Percentiles rank a stretch among this genome's conserved stretches.
phyloP scores from a whole-genome alignment of 2,113 vertebrate species.

The Eonycteris spelaea region DNA sequence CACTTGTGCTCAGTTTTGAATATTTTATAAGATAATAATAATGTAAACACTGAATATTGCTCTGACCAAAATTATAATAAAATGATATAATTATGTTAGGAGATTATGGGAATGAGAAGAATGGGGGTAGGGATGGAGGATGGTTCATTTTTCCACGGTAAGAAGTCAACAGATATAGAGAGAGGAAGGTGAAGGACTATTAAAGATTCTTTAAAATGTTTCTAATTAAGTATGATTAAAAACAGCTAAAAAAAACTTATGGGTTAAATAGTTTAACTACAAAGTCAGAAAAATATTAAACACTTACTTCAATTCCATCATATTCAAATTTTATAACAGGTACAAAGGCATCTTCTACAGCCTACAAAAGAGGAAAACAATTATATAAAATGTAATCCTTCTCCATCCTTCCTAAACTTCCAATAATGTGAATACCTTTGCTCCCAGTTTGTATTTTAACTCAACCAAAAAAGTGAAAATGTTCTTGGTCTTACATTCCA shows the following conservation, averaged over 20 bases:
- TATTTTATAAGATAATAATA: not conserved
- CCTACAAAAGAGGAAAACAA: conserved; percentile 82
- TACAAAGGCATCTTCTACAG: conserved; percentile 98
- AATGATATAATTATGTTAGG: not conserved
- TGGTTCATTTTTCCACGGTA: not conserved
- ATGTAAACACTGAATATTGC: not conserved
- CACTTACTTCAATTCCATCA: conserved; percentile 95
- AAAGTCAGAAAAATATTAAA: conserved; percentile 30
- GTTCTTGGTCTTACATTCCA: not conserved
- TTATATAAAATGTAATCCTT: not conserved
- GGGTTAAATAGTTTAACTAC: not conserved
- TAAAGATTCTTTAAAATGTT: conserved; percentile 11
- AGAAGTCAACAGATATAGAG: not conserved
- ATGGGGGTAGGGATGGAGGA: not conserved
- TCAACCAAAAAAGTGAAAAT: conserved; percentile 18
- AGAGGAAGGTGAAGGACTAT: not conserved
- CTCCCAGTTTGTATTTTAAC: not conserved
- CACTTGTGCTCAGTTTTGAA: not conserved
- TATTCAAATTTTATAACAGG: conserved; percentile 99
- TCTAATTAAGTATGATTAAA: conserved; percentile 16
- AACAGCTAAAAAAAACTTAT: not conserved
- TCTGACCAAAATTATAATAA: not conserved
- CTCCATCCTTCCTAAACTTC: not conserved
- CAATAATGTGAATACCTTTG: not conserved
- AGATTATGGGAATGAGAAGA: not conserved